Conservation (phyloP, 2,888 invertebrate genomes). For the Nesidiocoris tenuis region DNA sequence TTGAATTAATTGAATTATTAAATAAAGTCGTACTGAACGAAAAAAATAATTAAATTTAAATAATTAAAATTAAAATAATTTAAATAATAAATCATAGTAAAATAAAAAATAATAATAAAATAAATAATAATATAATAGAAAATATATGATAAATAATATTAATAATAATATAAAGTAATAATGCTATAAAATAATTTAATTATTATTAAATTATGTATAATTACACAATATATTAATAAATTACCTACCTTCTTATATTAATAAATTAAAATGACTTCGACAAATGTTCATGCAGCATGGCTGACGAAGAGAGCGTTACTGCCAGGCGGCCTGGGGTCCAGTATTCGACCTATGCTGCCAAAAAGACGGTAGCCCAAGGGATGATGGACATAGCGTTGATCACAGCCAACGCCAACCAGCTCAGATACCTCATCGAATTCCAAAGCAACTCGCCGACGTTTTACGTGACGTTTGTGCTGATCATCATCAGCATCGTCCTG, state of each 20-base stretch:
- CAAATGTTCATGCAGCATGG: constrained; percentile 31
- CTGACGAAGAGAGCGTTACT: constrained; percentile 25
- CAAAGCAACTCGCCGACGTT: constrained; percentile 44
- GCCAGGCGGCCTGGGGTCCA: constrained; percentile 14
- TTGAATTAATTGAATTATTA: too few relatives aligned
- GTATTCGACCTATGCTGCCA: constrained; percentile 72
- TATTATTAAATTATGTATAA: neutral
- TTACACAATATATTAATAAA: too few relatives aligned
- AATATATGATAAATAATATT: neutral
- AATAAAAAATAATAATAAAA: neutral
- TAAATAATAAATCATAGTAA: constrained; percentile 1
- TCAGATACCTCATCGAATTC: constrained; percentile 75
- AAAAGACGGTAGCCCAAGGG: constrained; percentile 85
- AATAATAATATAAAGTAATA: neutral
- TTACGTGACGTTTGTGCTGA: constrained; percentile 72
- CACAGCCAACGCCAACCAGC: constrained; percentile 86
- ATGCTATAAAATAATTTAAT: neutral
- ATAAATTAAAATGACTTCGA: too few relatives aligned
- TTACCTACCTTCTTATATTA: too few relatives aligned
- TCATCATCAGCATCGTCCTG: constrained; percentile 71
- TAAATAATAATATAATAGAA: neutral
- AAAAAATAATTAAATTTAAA: neutral
- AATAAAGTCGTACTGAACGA: too few relatives aligned
- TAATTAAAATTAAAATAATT: neutral
- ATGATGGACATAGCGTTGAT: constrained; percentile 90